These are phyloP conservation scores for Myotis myotis DNA, from an alignment of 2,797 vertebrate genomes.

Conservation along the genomic window DNA sequence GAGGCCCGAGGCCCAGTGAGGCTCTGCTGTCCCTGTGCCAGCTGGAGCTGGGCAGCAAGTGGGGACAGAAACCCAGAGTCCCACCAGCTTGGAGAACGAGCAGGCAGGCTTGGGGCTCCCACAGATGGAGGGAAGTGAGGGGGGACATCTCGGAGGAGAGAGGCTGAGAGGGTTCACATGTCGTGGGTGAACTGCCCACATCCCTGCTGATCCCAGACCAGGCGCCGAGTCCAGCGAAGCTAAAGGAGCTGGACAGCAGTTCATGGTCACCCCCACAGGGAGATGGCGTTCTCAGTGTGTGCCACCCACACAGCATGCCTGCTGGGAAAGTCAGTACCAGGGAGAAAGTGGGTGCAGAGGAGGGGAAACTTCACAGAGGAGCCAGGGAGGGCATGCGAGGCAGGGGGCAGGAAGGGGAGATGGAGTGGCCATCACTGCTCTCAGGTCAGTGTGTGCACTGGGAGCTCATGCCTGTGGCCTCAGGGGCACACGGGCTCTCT, in stretches of 20 bases:
- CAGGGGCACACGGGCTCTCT: not conserved
- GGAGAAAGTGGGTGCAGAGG: not conserved
- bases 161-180: not conserved
- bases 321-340: not conserved
- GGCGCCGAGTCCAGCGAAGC: not conserved
- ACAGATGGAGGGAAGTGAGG: no score
- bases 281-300: not conserved
- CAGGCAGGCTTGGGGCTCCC: not conserved
- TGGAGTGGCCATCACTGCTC: not conserved
- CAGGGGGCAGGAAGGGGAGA: not conserved
- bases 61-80: not conserved
- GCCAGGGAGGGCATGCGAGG: not conserved
- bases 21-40: no score
- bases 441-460: not conserved
- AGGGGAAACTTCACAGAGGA: not conserved
- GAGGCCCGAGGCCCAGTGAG: no score
- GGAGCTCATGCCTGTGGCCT: not conserved
- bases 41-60: not conserved
- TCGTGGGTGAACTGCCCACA: not conserved
- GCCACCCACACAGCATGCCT: not conserved
- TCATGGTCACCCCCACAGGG: accelerated
- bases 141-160: not conserved
- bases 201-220: not conserved
- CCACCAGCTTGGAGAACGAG: not conserved
- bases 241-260: not conserved